Evolutionary conservation across 1,140 invertebrate genomes (phyloP).

Genomic region (Oryctes rhinoceros): DNA sequence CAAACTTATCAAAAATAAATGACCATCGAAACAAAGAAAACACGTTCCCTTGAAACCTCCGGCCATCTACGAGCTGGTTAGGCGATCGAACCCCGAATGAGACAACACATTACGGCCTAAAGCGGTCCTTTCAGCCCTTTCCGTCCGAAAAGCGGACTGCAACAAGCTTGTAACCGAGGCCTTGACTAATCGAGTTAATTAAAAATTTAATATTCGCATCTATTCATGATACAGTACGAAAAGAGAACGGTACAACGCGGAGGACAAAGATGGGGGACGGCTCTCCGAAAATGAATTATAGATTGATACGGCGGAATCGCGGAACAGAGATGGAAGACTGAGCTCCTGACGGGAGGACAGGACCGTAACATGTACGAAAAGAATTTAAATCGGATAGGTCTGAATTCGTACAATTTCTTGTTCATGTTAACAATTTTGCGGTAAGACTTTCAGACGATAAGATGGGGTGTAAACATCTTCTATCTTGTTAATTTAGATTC

Average conservation of each 20-base stretch:
- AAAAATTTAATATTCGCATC: slow-evolving; percentile 52
- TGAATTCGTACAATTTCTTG: no score
- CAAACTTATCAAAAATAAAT: slow-evolving; percentile 37
- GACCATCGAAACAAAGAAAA: slow-evolving; percentile 28
- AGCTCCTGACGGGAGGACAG: slow-evolving; percentile 8
- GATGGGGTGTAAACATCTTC: no score
- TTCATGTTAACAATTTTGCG: no score
- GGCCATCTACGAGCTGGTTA: not conserved
- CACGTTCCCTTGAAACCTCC: slow-evolving; percentile 12
- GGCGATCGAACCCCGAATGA: slow-evolving; percentile 5
- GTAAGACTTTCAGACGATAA: no score
- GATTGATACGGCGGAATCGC: slow-evolving; percentile 47
- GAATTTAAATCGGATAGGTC: no score
- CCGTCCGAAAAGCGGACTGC: not conserved
- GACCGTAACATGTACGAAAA: not conserved
- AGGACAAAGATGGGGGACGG: slow-evolving; percentile 21
- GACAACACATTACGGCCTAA: slow-evolving; percentile 12
- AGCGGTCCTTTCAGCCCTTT: slow-evolving; percentile 12
- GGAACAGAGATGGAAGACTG: slow-evolving; percentile 28
- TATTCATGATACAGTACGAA: slow-evolving; percentile 50
- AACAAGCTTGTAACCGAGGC: slow-evolving; percentile 40
- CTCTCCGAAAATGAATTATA: slow-evolving; percentile 51
- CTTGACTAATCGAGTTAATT: slow-evolving; percentile 46
- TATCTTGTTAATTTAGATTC: no score
- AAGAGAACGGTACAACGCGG: not conserved